Evolutionary conservation across 2,797 vertebrate species (phyloP).

Genomic region (Pseudocheirus occidentalis): DNA sequence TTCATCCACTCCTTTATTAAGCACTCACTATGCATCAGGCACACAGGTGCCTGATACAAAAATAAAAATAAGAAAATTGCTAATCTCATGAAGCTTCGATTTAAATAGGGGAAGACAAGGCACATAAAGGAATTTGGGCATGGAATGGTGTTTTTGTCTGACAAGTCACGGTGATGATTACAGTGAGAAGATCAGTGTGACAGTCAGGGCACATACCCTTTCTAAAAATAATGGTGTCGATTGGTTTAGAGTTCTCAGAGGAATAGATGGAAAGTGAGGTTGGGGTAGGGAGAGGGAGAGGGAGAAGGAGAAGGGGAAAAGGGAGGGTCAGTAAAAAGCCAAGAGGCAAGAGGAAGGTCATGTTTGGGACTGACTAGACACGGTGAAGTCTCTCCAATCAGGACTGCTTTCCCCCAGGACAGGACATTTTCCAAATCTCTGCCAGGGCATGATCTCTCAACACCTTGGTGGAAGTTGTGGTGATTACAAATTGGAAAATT

Average conservation of each 20-base stretch:
- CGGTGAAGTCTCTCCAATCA: not conserved
- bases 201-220: not conserved
- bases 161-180: not conserved
- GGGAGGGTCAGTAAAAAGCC: not conserved
- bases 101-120: not conserved
- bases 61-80: not conserved
- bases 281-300: not conserved
- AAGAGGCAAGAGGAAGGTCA: not conserved
- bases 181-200: not conserved
- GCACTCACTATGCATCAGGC: not conserved
- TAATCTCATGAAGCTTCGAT: not conserved
- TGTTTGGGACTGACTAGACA: not conserved
- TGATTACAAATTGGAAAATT: not conserved
- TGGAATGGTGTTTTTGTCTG: not conserved
- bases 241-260: not conserved
- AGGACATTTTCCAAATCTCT: not conserved
- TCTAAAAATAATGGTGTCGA: not conserved
- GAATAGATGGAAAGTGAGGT: not conserved
- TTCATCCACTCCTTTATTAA: not conserved
- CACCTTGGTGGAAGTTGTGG: not conserved
- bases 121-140: not conserved
- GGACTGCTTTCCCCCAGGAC: not conserved
- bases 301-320: not conserved
- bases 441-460: not conserved
- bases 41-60: not conserved